Conservation (phyloP, 2,797 vertebrate species). For the Urocyon cinereoargenteus region DNA sequence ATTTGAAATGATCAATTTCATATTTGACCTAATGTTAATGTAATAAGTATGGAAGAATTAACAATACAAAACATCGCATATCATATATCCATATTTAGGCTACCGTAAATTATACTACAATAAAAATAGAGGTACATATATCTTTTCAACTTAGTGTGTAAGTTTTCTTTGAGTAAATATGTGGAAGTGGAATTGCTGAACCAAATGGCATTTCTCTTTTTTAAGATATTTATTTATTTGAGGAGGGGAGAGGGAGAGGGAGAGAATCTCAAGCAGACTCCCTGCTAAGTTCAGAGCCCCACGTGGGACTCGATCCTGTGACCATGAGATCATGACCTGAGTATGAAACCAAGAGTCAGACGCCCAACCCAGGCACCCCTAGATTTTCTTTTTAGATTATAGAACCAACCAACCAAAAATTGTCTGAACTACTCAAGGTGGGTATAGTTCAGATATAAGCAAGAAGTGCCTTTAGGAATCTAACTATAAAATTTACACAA, state of each 20-base stretch:
- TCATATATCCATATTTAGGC: background rate
- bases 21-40: background rate
- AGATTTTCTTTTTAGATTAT: background rate
- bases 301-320: background rate
- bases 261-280: background rate
- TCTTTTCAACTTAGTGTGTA: background rate
- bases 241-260: background rate
- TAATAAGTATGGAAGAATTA: background rate
- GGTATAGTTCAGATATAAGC: background rate
- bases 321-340: background rate
- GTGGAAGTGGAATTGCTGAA: background rate
- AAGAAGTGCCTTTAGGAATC: background rate
- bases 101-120: background rate
- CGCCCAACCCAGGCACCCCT: background rate
- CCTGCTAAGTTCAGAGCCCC: background rate
- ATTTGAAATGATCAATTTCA: background rate
- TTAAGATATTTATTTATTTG: background rate
- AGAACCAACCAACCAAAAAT: background rate
- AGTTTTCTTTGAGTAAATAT: background rate
- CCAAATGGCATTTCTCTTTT: background rate
- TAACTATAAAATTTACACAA: slow-evolving; percentile 7
- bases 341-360: background rate
- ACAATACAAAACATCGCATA: background rate
- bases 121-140: background rate
- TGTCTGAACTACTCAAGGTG: background rate